Evolutionary conservation across 1,140 invertebrate species (phyloP).

Genomic region (Paraescarpia echinospica): DNA sequence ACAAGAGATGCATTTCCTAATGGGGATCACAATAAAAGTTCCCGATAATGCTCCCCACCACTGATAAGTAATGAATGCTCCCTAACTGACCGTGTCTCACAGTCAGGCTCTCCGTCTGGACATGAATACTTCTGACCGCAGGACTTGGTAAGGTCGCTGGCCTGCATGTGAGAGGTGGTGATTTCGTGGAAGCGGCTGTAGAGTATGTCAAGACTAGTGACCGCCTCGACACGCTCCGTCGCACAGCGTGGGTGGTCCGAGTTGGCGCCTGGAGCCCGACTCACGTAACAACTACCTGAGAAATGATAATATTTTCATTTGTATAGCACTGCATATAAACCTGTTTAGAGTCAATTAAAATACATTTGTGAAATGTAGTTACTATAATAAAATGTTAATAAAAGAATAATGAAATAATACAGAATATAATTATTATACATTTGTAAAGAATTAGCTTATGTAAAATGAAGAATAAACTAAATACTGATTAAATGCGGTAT

Average conservation of each 20-base stretch:
- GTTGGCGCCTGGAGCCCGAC: slow-evolving; percentile 50
- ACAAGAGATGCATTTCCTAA: no score
- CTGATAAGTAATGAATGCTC: not conserved
- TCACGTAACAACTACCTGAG: slow-evolving; percentile 57
- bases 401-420: no score
- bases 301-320: not conserved
- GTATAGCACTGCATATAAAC: not conserved
- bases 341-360: no score
- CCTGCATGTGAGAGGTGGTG: slow-evolving; percentile 57
- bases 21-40: not conserved
- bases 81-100: slow-evolving; percentile 51
- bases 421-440: no score
- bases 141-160: slow-evolving; percentile 54
- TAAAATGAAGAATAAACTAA: no score
- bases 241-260: slow-evolving; percentile 54
- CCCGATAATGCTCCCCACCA: not conserved
- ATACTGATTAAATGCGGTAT: no score
- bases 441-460: no score
- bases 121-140: slow-evolving; percentile 55
- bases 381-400: no score
- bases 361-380: no score
- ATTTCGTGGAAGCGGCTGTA: slow-evolving; percentile 60
- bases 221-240: slow-evolving; percentile 59
- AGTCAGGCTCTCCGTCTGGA: slow-evolving; percentile 52
- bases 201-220: slow-evolving; percentile 59